These are phyloP conservation scores for Clarias macrocephalus DNA, from an alignment of 2,113 vertebrate genomes.

Conservation along the genomic window DNA sequence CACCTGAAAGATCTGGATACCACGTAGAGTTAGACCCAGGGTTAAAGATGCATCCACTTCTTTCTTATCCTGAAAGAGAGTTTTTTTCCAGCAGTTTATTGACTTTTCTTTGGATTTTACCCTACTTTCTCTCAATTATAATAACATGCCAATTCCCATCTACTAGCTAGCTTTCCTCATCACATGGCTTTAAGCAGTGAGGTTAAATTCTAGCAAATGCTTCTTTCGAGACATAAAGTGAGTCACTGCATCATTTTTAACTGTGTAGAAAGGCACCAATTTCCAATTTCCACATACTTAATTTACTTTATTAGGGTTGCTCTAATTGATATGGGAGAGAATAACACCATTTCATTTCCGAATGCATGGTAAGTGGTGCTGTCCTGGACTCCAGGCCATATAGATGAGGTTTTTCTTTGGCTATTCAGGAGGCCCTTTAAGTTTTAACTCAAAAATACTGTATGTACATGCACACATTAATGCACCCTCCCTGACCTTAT, in stretches of 20 bases:
- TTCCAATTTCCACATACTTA: background rate
- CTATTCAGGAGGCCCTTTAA: background rate
- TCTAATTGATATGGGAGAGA: background rate
- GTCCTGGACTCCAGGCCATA: background rate
- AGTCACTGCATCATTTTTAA: background rate
- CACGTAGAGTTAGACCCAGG: conserved; percentile 90
- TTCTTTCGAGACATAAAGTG: too few species aligned
- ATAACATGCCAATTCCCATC: background rate
- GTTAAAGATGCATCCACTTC: conserved; percentile 92
- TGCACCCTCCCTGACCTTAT: conserved; percentile 80
- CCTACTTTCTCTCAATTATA: background rate
- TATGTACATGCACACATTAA: conserved; percentile 7
- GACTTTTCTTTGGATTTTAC: background rate
- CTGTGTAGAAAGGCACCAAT: background rate
- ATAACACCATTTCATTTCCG: background rate
- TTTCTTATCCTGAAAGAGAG: conserved; percentile 85
- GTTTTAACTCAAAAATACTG: background rate
- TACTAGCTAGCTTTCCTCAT: background rate
- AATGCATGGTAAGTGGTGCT: background rate
- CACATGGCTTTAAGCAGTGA: background rate
- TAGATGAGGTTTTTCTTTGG: background rate
- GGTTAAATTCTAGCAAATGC: background rate
- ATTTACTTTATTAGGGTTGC: background rate
- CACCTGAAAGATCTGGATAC: conserved; percentile 99
- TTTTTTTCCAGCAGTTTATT: conserved; percentile 10